These are phyloP conservation scores for Athripsodes cinereus DNA, from an alignment of 2,888 invertebrate species.

Conservation along the genomic window DNA sequence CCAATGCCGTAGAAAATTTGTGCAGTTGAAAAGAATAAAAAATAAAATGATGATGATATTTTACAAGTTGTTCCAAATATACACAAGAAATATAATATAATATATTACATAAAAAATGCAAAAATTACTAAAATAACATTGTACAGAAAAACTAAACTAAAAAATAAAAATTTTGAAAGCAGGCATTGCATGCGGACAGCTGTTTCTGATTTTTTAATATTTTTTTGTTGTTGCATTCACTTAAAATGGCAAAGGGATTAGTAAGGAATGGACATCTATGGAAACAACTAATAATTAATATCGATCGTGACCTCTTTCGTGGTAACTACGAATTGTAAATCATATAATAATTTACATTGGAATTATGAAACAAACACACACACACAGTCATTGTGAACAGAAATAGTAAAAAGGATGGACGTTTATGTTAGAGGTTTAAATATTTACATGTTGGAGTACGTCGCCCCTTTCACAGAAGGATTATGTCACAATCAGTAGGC, in stretches of 20 bases:
- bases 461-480: constrained; percentile 82
- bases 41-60: constrained; percentile 53
- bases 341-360: constrained; percentile 71
- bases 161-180: constrained; percentile 60
- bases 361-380: too few species aligned
- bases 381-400: too few species aligned
- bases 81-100: constrained; percentile 18
- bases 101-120: constrained; percentile 15
- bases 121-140: constrained; percentile 25
- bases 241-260: constrained; percentile 55
- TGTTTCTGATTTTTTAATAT: too few species aligned
- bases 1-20: constrained; percentile 59
- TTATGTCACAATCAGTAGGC: constrained; percentile 67
- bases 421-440: constrained; percentile 38
- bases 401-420: constrained; percentile 47
- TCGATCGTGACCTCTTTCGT: constrained; percentile 50
- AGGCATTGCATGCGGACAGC: constrained; percentile 64
- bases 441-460: constrained; percentile 53
- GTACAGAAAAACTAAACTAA: constrained; percentile 47
- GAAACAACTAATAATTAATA: too few species aligned
- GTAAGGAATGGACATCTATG: constrained; percentile 61
- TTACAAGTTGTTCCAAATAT: constrained; percentile 36
- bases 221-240: constrained; percentile 52
- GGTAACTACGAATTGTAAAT: constrained; percentile 48
- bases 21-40: constrained; percentile 62